Evolutionary conservation across 2,888 invertebrate species (phyloP).

Genomic region (Tromatobia lineatoria): DNA sequence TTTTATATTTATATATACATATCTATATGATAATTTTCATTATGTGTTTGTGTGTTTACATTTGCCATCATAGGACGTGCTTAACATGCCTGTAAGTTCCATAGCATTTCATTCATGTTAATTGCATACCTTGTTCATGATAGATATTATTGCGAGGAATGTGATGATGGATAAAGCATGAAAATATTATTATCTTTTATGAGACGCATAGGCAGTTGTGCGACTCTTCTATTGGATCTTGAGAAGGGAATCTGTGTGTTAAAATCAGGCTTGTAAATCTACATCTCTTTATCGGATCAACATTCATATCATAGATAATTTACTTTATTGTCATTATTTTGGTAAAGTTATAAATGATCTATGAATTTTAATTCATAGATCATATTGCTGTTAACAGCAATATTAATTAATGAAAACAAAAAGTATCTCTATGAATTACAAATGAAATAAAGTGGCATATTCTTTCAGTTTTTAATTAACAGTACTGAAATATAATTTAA

Average conservation of each 20-base stretch:
- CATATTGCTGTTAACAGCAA: too few species aligned
- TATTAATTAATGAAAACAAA: too few species aligned
- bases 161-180: conserved; percentile 26
- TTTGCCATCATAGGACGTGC: conserved; percentile 84
- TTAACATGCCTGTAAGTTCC: conserved; percentile 85
- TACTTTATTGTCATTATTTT: too few species aligned
- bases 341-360: background rate
- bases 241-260: conserved; percentile 5
- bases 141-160: conserved; percentile 24
- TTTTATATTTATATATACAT: conserved; percentile 34
- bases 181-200: conserved; percentile 3
- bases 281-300: too few species aligned
- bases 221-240: conserved; percentile 7
- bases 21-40: conserved; percentile 60
- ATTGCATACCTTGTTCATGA: conserved; percentile 51
- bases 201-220: background rate
- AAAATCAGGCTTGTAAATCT: too few species aligned
- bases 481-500: too few species aligned
- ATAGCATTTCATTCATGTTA: conserved; percentile 57
- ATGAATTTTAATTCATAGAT: background rate
- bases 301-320: too few species aligned
- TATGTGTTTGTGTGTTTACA: conserved; percentile 83
- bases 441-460: too few species aligned
- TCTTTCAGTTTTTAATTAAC: too few species aligned
- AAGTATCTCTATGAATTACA: too few species aligned